phyloP scores from a whole-genome alignment of 2,888 invertebrate genomes.

The Labia minor region DNA sequence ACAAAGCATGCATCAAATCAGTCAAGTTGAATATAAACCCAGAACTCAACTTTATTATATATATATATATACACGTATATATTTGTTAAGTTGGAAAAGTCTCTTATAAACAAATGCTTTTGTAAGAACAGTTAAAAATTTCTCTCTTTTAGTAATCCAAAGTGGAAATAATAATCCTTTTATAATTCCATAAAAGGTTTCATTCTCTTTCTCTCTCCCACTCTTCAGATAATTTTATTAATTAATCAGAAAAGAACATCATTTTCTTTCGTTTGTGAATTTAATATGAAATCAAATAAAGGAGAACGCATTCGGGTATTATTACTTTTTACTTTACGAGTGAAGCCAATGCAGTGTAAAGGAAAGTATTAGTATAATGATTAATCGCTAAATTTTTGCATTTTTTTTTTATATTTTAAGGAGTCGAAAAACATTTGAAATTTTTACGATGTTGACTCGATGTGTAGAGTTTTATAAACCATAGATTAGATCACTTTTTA shows the following conservation, averaged over 20 bases:
- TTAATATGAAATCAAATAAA: too few relatives aligned
- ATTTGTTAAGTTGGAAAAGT: background rate
- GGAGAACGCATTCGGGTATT: too few relatives aligned
- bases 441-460: too few relatives aligned
- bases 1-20: constrained; percentile 13
- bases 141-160: background rate
- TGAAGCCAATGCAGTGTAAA: too few relatives aligned
- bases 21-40: background rate
- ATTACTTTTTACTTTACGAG: too few relatives aligned
- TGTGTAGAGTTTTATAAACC: too few relatives aligned
- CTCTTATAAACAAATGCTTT: constrained; percentile 7
- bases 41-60: too few relatives aligned
- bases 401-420: too few relatives aligned
- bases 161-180: constrained; percentile 2
- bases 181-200: background rate
- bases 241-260: background rate
- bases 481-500: too few relatives aligned
- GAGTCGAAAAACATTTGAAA: too few relatives aligned
- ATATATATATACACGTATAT: background rate
- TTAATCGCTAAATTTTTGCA: too few relatives aligned
- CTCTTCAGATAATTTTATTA: background rate
- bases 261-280: background rate
- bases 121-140: constrained; percentile 8
- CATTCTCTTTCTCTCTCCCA: background rate
- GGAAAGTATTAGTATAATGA: too few relatives aligned